A percentile compares a stretch with the other conserved stretches of the same genome.
These are phyloP conservation scores for Bufo gargarizans DNA, from an alignment of 2,113 vertebrate species.

Conservation along the genomic window DNA sequence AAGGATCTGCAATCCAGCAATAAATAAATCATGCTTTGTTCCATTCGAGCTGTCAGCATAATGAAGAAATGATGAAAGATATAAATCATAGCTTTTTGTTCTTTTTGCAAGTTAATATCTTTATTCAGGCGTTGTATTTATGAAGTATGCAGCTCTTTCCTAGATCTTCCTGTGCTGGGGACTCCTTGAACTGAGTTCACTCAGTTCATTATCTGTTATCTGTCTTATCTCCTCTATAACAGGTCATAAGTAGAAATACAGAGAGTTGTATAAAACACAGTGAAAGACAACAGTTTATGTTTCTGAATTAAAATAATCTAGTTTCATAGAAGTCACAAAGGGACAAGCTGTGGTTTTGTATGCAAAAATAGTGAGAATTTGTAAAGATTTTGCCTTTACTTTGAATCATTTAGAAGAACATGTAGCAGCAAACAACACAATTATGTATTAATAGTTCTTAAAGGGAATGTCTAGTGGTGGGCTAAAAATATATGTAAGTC, in stretches of 20 bases:
- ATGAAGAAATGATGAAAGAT: constrained; percentile 29
- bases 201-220: constrained; percentile 11
- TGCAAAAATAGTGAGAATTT: neutral
- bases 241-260: neutral
- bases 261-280: neutral
- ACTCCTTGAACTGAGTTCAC: neutral
- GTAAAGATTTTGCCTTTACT: neutral
- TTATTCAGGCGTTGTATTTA: neutral
- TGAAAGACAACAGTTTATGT: neutral
- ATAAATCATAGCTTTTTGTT: constrained; percentile 27
- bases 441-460: neutral
- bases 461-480: too few relatives aligned
- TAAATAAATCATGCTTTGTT: constrained; percentile 11
- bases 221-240: neutral
- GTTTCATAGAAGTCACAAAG: neutral
- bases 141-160: neutral
- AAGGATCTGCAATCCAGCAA: constrained; percentile 9
- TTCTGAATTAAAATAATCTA: neutral
- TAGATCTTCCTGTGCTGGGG: neutral
- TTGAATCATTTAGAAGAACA: neutral
- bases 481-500: too few relatives aligned
- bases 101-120: constrained; percentile 21
- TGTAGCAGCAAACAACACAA: neutral
- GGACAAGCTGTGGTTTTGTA: neutral
- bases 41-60: constrained; percentile 4